phyloP scores from a whole-genome alignment of 2,888 invertebrate species.

The Stenchaetothrips biformis region DNA sequence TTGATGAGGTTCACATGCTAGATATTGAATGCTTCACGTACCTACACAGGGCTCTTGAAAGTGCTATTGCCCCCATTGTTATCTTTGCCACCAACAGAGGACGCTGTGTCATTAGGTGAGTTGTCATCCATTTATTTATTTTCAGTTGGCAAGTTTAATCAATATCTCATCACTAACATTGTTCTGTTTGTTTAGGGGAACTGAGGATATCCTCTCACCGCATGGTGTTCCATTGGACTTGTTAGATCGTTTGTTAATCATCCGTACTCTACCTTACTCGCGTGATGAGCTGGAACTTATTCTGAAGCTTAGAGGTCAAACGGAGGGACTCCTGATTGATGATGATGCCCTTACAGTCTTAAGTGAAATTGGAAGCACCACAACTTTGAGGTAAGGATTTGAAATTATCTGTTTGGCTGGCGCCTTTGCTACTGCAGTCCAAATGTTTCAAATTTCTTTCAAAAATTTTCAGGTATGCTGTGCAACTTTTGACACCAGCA shows the following conservation, averaged over 20 bases:
- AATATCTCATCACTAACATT: not conserved
- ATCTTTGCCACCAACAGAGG: constrained; percentile 98
- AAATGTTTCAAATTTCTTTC: not conserved
- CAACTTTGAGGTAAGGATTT: constrained; percentile 66
- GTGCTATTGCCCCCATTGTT: constrained; percentile 94
- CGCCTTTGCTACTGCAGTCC: not conserved
- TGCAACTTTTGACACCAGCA: constrained; percentile 91
- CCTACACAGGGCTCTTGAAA: constrained; percentile 92
- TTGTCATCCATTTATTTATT: constrained; percentile 12
- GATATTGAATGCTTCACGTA: constrained; percentile 99
- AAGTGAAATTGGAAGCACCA: constrained; percentile 76
- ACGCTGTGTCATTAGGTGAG: constrained; percentile 74
- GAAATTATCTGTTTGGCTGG: not conserved
- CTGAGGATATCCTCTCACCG: constrained; percentile 80
- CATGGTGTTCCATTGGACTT: constrained; percentile 97
- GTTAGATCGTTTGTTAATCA: constrained; percentile 88
- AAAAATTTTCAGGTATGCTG: constrained; percentile 64
- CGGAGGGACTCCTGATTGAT: constrained; percentile 83
- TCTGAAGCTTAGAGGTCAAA: constrained; percentile 79
- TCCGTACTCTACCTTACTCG: constrained; percentile 85
- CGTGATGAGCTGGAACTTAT: constrained; percentile 74
- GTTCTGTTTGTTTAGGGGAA: constrained; percentile 55
- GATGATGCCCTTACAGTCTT: constrained; percentile 73
- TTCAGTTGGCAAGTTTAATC: not conserved
- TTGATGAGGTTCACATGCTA: constrained; percentile 98